Evolutionary conservation across 2,888 invertebrate species (phyloP).

Genomic region (Thelaira solivaga): DNA sequence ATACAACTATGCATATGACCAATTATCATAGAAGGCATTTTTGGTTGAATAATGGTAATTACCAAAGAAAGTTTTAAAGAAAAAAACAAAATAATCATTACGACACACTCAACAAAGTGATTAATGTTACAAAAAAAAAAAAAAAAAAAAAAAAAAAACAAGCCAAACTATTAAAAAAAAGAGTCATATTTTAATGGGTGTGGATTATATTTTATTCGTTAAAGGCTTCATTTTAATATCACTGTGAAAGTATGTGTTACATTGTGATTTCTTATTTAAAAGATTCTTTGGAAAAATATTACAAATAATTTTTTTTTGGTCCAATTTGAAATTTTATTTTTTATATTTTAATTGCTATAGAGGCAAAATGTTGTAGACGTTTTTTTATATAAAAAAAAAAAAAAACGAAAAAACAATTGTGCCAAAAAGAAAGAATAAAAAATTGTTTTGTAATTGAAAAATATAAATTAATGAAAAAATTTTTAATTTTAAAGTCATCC

Average conservation of each 20-base stretch:
- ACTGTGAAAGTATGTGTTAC: slow-evolving; percentile 6
- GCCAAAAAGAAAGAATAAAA: slow-evolving; percentile 54
- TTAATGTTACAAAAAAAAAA: background rate
- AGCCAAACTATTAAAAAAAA: slow-evolving; percentile 19
- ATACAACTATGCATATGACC: slow-evolving; percentile 74
- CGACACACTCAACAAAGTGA: slow-evolving; percentile 65
- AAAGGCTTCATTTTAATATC: slow-evolving; percentile 31
- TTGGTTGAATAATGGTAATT: slow-evolving; percentile 70
- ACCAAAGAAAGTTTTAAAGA: slow-evolving; percentile 76
- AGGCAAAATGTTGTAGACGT: slow-evolving; percentile 18
- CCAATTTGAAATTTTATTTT: slow-evolving; percentile 50
- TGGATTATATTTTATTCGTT: background rate
- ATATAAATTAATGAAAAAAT: background rate
- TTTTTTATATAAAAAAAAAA: slow-evolving; percentile 7
- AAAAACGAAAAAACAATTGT: slow-evolving; percentile 42
- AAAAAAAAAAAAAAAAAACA: background rate
- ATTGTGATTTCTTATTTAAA: slow-evolving; percentile 56
- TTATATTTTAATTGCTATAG: slow-evolving; percentile 16
- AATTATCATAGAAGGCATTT: slow-evolving; percentile 64
- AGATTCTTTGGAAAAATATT: slow-evolving; percentile 59
- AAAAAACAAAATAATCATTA: too few species aligned
- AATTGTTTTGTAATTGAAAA: slow-evolving; percentile 32
- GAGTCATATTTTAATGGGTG: slow-evolving; percentile 20
- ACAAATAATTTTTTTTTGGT: slow-evolving; percentile 24
- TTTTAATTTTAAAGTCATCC: slow-evolving; percentile 54